These are phyloP conservation scores for Stichodactyla mertensii DNA, from an alignment of 64 coral and sea anemone species.

Conservation along the genomic window DNA sequence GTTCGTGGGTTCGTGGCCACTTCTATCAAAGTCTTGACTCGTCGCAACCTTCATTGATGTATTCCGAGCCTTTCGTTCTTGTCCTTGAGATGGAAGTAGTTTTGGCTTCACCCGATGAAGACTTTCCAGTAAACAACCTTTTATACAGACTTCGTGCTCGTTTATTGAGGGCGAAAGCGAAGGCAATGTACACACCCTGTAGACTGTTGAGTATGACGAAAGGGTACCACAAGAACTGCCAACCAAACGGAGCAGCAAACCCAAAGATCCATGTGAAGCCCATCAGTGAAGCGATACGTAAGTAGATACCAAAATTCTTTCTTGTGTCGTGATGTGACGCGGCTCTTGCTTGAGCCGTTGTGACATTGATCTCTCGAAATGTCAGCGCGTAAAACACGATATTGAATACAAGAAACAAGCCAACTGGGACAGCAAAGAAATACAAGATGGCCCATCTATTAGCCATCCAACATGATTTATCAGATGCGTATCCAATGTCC, in stretches of 20 bases:
- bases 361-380: not conserved
- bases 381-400: constrained; percentile 21
- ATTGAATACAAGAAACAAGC: not conserved
- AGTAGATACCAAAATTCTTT: constrained; percentile 1
- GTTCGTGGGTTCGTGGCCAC: too few species aligned
- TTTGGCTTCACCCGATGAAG: too few species aligned
- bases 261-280: constrained; percentile 48
- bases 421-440: constrained; percentile 24
- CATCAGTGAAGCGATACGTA: constrained; percentile 32
- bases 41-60: too few species aligned
- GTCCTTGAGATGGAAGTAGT: too few species aligned
- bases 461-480: constrained; percentile 25
- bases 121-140: not conserved
- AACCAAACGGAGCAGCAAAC: not conserved
- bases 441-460: constrained; percentile 1
- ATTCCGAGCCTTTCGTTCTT: too few species aligned
- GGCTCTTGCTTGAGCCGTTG: not conserved
- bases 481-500: constrained; percentile 11
- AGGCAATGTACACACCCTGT: constrained; percentile 33
- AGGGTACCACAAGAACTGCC: not conserved
- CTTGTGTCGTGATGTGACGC: not conserved
- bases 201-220: constrained; percentile 4
- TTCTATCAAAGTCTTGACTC: too few species aligned
- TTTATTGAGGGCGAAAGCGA: constrained; percentile 26
- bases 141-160: not conserved